These are phyloP conservation scores for Paedocypris sp. DNA, from an alignment of 2,113 vertebrate species.

Conservation along the genomic window DNA sequence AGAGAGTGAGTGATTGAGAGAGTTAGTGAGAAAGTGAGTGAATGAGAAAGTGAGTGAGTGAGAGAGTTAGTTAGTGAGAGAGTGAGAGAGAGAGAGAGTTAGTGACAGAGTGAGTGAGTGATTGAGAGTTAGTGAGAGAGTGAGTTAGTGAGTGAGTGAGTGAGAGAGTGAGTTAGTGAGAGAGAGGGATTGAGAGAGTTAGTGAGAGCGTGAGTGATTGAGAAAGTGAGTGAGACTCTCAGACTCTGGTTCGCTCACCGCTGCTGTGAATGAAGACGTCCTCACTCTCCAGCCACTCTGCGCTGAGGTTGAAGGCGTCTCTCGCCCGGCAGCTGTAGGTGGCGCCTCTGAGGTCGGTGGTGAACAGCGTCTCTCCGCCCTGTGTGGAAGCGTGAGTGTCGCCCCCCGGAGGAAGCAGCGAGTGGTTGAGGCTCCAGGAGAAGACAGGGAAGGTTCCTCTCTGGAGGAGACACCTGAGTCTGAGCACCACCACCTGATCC, in stretches of 20 bases:
- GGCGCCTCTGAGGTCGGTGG: conserved; percentile 40
- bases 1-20: no score
- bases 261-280: conserved; percentile 36
- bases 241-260: conserved; percentile 54
- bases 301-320: conserved; percentile 52
- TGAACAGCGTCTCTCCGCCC: conserved; percentile 38
- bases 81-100: no score
- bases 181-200: no score
- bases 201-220: no score
- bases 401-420: conserved; percentile 31
- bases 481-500: conserved; percentile 27
- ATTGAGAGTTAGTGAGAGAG: no score
- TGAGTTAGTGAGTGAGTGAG: no score
- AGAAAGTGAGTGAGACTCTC: no score
- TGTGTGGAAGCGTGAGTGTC: not conserved
- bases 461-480: conserved; percentile 45
- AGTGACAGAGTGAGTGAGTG: no score
- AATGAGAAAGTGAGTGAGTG: no score
- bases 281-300: conserved; percentile 51
- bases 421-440: conserved; percentile 51
- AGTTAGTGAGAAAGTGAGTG: no score
- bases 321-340: conserved; percentile 54
- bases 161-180: no score
- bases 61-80: no score
- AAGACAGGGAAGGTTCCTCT: conserved; percentile 54